These are phyloP conservation scores for Parapristionchus giblindavisi DNA, from an alignment of 2,888 invertebrate genomes.

Conservation along the genomic window DNA sequence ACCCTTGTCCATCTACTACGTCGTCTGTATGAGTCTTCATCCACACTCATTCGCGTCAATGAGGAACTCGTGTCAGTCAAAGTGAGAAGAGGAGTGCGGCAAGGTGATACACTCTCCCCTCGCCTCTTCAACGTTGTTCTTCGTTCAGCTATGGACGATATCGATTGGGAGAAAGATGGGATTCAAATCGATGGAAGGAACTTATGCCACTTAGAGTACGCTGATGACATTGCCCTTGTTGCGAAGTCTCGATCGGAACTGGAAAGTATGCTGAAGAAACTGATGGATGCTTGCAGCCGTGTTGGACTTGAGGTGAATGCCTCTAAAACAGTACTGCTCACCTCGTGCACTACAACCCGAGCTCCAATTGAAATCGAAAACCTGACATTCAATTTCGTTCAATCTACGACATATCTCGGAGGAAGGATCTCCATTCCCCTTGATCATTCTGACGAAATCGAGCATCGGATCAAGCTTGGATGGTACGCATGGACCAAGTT, in stretches of 20 bases:
- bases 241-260: background rate
- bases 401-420: background rate
- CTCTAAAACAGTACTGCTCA: background rate
- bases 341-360: background rate
- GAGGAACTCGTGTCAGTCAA: background rate
- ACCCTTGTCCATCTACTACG: background rate
- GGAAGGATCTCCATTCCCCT: background rate
- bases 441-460: background rate
- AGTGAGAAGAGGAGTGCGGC: slow-evolving; percentile 10
- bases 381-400: background rate
- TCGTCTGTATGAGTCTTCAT: background rate
- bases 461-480: background rate
- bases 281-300: background rate
- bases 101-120: slow-evolving; percentile 5
- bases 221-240: slow-evolving; percentile 11
- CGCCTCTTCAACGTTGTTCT: slow-evolving; percentile 21
- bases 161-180: slow-evolving; percentile 22
- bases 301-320: slow-evolving; percentile 15
- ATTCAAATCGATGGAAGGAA: background rate
- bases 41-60: slow-evolving; percentile 3
- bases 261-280: background rate
- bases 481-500: slow-evolving; percentile 10
- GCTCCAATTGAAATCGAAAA: background rate
- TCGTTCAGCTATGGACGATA: background rate
- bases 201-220: slow-evolving; percentile 3